Evolutionary conservation across 2,113 vertebrate species (phyloP).

Genomic region (Aphyosemion australe): DNA sequence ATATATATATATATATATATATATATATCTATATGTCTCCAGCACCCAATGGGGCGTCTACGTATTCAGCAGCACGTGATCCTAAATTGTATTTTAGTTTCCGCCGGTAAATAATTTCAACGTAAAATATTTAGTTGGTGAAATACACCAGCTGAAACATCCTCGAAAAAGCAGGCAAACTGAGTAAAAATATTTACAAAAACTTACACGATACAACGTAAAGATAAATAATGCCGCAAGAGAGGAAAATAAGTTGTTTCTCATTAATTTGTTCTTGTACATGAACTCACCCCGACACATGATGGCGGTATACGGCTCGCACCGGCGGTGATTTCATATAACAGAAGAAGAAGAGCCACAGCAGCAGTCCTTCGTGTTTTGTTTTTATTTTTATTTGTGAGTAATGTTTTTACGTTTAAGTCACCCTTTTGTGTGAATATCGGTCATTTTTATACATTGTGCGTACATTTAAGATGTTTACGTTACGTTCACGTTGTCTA

Average conservation of each 20-base stretch:
- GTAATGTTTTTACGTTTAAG: not conserved
- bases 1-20: no score
- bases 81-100: no score
- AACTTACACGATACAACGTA: not conserved
- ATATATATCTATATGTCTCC: no score
- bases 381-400: not conserved
- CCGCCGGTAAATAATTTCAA: not conserved
- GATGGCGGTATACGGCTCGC: constrained; percentile 11
- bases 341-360: constrained; percentile 17
- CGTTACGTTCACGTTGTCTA: not conserved
- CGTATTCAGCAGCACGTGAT: no score
- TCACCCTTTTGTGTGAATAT: not conserved
- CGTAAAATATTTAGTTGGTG: not conserved
- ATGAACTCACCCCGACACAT: not conserved
- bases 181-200: not conserved
- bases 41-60: no score
- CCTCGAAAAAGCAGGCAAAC: not conserved
- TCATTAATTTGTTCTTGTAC: not conserved
- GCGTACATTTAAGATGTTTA: not conserved
- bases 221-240: not conserved
- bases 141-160: not conserved
- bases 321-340: not conserved
- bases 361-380: not conserved
- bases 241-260: no score
- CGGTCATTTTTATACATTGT: not conserved